Percentiles rank a stretch among this genome's conserved stretches.
Evolutionary conservation across 1,140 invertebrate genomes (phyloP).

Genomic region (Ganaspis sp.): DNA sequence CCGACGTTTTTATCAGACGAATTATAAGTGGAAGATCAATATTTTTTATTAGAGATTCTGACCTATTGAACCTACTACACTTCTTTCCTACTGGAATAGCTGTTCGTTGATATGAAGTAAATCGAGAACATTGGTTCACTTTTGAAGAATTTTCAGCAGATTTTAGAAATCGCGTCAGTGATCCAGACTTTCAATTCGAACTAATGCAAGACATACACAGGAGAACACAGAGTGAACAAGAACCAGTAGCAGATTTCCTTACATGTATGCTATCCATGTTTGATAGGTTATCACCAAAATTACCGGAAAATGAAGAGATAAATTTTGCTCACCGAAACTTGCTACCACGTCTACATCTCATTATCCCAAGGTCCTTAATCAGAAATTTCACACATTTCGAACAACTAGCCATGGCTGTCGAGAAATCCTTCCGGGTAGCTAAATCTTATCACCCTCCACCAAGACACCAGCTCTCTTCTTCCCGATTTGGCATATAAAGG

Average conservation of each 20-base stretch:
- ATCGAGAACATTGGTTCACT: background rate
- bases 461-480: background rate
- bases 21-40: background rate
- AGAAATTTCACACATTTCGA: background rate
- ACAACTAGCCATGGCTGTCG: background rate
- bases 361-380: background rate
- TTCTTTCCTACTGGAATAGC: background rate
- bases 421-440: background rate
- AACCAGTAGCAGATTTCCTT: background rate
- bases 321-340: background rate
- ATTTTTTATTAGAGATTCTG: background rate
- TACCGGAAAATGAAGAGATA: background rate
- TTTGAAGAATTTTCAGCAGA: background rate
- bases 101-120: background rate
- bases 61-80: background rate
- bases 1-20: background rate
- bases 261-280: background rate
- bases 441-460: background rate
- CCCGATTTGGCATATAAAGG: background rate
- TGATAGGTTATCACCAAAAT: background rate
- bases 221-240: background rate
- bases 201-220: no score
- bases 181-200: background rate
- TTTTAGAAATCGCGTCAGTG: no score
- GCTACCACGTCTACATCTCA: background rate